Evolutionary conservation across 2,113 vertebrate genomes (phyloP).

Genomic region (Synodontis membranacea): DNA sequence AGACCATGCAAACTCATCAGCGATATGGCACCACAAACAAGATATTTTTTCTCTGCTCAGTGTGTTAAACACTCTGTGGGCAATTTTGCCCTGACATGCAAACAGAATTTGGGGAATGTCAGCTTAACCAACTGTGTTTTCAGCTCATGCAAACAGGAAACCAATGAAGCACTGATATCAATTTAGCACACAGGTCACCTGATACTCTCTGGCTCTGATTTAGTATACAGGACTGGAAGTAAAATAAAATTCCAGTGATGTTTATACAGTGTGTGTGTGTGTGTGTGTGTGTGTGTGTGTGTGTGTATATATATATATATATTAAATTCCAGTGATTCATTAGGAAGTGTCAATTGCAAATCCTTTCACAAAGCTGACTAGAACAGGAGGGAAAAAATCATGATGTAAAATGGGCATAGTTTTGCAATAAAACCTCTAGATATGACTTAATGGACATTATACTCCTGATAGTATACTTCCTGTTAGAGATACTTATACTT

Average conservation of each 20-base stretch:
- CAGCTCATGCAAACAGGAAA: not conserved
- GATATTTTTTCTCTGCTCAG: not conserved
- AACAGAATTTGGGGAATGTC: slow-evolving; percentile 1
- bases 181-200: not conserved
- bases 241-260: slow-evolving; percentile 2
- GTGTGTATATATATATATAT: too few relatives aligned
- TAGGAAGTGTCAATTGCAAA: not conserved
- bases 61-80: not conserved
- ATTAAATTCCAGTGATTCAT: not conserved
- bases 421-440: not conserved
- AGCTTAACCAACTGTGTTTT: not conserved
- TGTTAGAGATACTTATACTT: too few relatives aligned
- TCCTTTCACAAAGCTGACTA: not conserved
- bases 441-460: not conserved
- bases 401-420: not conserved
- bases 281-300: too few relatives aligned
- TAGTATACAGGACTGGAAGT: not conserved
- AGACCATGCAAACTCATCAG: not conserved
- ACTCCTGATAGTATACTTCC: too few relatives aligned
- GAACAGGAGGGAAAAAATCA: not conserved
- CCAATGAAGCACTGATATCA: not conserved
- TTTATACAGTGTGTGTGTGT: too few relatives aligned
- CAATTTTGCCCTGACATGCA: not conserved
- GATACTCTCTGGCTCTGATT: not conserved
- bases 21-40: slow-evolving; percentile 3